Percentiles rank a stretch among this genome's conserved stretches.
Conservation (phyloP, 2,113 vertebrate species). For the Manacus vitellinus region DNA sequence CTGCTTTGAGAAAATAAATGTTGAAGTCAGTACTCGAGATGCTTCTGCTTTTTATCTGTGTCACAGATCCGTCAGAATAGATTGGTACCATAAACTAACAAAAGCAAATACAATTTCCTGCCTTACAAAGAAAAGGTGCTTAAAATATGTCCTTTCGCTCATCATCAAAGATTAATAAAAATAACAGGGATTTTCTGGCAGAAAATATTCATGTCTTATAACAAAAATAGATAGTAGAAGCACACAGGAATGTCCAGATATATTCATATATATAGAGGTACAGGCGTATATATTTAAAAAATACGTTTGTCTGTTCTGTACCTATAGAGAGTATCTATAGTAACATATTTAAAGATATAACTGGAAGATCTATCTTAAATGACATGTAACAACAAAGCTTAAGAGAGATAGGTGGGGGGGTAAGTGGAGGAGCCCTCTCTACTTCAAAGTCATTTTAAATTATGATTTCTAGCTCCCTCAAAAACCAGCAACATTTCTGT, state of each 20-base stretch:
- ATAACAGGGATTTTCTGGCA: not conserved
- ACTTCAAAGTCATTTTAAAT: not conserved
- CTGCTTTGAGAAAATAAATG: constrained; percentile 60
- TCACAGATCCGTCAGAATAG: constrained; percentile 9
- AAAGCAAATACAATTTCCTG: constrained; percentile 46
- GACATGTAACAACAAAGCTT: not conserved
- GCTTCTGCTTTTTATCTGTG: constrained; percentile 46
- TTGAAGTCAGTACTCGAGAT: not conserved
- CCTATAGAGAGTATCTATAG: not conserved
- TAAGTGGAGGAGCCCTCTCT: not conserved
- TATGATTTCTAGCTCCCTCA: not conserved
- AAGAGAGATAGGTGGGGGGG: rapidly evolving
- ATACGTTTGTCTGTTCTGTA: not conserved
- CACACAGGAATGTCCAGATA: not conserved
- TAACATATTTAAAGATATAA: not conserved
- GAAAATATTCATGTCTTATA: not conserved
- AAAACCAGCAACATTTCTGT: not conserved
- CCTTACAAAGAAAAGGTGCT: not conserved
- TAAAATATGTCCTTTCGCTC: not conserved
- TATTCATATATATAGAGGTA: not conserved
- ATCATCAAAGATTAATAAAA: constrained; percentile 8
- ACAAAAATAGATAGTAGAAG: not conserved
- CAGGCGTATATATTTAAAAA: not conserved
- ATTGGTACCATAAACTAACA: not conserved
- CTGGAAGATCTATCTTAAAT: not conserved